These are phyloP conservation scores for Amphiura filiformis DNA, from an alignment of 35 echinoderm and acorn worm species.

Conservation along the genomic window DNA sequence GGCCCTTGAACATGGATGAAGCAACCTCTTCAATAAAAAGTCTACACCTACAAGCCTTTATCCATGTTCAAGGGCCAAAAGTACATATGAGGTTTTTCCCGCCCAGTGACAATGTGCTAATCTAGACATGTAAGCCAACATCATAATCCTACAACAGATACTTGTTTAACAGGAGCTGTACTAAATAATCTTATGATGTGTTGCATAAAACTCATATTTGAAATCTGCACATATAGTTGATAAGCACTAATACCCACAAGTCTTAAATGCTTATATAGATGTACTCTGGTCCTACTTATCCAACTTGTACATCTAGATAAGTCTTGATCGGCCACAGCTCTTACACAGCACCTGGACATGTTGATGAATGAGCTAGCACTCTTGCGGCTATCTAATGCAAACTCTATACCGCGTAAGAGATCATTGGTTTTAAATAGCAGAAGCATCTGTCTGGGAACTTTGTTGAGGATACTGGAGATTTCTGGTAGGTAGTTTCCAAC, in stretches of 20 bases:
- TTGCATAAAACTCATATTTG: background rate
- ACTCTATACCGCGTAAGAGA: constrained; percentile 90
- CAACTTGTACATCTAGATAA: constrained; percentile 31
- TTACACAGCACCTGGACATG: constrained; percentile 94
- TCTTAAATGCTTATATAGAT: constrained; percentile 27
- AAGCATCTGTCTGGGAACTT: constrained; percentile 89
- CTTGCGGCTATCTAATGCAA: constrained; percentile 46
- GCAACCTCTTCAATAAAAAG: too few relatives aligned
- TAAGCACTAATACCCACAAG: constrained; percentile 74
- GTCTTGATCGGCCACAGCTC: constrained; percentile 71
- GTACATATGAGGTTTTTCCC: too few relatives aligned
- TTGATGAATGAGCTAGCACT: constrained; percentile 98
- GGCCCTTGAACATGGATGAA: too few relatives aligned
- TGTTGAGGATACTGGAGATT: constrained; percentile 82
- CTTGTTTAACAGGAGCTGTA: too few relatives aligned
- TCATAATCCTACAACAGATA: too few relatives aligned
- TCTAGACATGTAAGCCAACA: too few relatives aligned
- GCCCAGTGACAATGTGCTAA: too few relatives aligned
- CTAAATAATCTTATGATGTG: background rate
- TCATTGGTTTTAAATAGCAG: constrained; percentile 95
- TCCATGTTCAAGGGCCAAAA: too few relatives aligned
- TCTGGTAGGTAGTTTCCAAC: constrained; percentile 78
- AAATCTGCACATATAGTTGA: constrained; percentile 65
- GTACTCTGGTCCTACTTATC: constrained; percentile 28
- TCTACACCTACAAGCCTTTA: too few relatives aligned